Base-by-base conservation (phyloP, 1,140 invertebrate species). In the Micrasema minimum region DNA sequence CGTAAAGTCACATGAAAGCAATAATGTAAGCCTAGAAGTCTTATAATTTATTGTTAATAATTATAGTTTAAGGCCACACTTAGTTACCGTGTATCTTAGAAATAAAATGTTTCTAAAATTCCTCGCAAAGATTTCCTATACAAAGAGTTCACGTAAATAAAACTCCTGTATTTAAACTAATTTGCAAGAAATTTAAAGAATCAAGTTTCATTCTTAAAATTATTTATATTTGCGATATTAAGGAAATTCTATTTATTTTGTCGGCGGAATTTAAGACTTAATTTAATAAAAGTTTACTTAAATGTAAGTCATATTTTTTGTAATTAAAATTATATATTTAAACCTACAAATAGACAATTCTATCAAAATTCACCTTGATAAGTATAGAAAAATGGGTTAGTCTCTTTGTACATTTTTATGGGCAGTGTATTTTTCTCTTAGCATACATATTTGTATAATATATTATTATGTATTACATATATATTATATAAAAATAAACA, bases 1-100 rank as follows among this genome's bases (percentile, higher is more conserved):
- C n/a, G 14, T n/a, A 1, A 43, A 46, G 59, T 48, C 57, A 43
- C 37, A 41, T 38, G 22, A 7, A n/a, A n/a, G 48, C 50, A 59
- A 12, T 55, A 35, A 55, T 41, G 10, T 35, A 20, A 12, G 38
- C 31, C 50, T 67, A 57, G 23, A 69, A 69, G 67, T 69, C 67
- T 69, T 69, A 69, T 69, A 16, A 48, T 26, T 45, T 69, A 69
- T 62, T 69, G 67, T 69, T 69, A 69, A 62, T 62, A 43, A 45
- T 48, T 69, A 45, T 59, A 61, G 31, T 46, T 50, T 69, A 69
- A 69, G 67, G 67, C 67, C 67, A 69, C 67, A 69, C 67, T 48
- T 61, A 69, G 55, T 61, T 69, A 69, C 67, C 67, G 48, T 69
- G 67, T 69, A 69, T 69, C 67, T 57, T 69, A 69, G 59, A 51